A percentile compares a stretch with the other conserved stretches of the same genome.
Conservation (phyloP, 2,888 invertebrate species). For the Ischnura elegans region DNA sequence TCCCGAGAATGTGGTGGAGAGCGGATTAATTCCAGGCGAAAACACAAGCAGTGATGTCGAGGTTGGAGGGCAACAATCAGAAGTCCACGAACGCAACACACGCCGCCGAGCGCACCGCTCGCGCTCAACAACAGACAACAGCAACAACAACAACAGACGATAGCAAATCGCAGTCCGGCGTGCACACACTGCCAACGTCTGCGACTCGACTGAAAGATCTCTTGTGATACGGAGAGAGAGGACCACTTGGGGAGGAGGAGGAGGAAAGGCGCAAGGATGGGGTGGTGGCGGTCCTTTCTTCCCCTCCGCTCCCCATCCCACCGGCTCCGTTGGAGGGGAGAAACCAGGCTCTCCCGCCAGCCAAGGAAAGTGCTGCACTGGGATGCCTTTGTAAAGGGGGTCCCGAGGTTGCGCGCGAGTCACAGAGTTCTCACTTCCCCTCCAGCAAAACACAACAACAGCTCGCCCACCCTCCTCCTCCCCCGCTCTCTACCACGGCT, state of each 20-base stretch:
- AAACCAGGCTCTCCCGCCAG: not conserved
- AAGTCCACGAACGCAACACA: not conserved
- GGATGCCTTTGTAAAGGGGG: not conserved
- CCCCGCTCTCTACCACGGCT: not conserved
- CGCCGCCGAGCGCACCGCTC: not conserved
- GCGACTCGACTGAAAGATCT: not conserved
- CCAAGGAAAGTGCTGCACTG: not conserved
- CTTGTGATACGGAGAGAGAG: conserved; percentile 9
- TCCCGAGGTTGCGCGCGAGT: not conserved
- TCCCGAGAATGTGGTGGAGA: not conserved
- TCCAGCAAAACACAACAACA: conserved; percentile 35
- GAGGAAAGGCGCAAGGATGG: not conserved
- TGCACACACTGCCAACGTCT: not conserved
- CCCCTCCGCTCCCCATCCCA: conserved; percentile 22
- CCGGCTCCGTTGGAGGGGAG: not conserved
- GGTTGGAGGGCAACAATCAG: not conserved
- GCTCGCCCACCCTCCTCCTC: not conserved
- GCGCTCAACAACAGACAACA: not conserved
- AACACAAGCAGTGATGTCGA: not conserved
- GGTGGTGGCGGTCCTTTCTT: not conserved
- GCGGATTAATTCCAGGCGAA: not conserved
- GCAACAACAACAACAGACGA: not conserved
- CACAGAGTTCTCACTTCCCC: not conserved
- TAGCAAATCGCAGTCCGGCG: not conserved
- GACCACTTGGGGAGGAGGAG: not conserved